Base-by-base conservation (phyloP, 2,888 invertebrate species). In the Drosophila neonasuta region DNA sequence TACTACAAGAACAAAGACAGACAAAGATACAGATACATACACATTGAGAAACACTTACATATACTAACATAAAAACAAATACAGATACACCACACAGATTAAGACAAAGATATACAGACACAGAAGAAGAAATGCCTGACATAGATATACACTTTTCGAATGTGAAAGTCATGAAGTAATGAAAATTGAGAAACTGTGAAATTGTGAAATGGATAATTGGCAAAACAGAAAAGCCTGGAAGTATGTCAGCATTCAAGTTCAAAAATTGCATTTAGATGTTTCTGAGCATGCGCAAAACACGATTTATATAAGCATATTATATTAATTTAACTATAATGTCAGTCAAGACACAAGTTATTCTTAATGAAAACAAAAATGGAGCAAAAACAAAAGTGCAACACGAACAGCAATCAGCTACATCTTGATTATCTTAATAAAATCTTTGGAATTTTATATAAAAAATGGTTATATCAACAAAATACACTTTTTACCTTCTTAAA, bases 251-350 rank as follows among this genome's bases (percentile, higher is more conserved):
- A 82, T 83, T 71, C 63, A 77, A 73, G 65, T 80, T 86, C 75
- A 82, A 86, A 87, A 86, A 82, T 68, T 87, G 87, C 83, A 83
- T 83, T 87, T 84, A 84, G 86, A 87, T 72, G 86, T 87, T 84
- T 87, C 87, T 87, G 80, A 87, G 84, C 81, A 84, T 80, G 87
- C 87, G 84, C 86, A 87, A 84, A 72, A 54, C 80, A 76, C 62
- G 65, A 86, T 87, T 87, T 83, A 86, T 87, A 76, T 62, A 57
- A 68, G 58, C 60, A 65, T 60, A 77, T 63, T 66, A 52, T 49
- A 61, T 54, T 75, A 70, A 70, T 61, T 68, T 71, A 63, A 55
- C 49, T 72, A 57, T 75, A 69, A 76, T 58, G 57, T 62, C 70
- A 61, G 49, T 45, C 50, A 55, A 66, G 58, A 78, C 69, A 58